Evolutionary conservation across 2,113 vertebrate genomes (phyloP), one percentile per base, ranked within the genome.

Genomic region (Grammomys dolichurus): DNA sequence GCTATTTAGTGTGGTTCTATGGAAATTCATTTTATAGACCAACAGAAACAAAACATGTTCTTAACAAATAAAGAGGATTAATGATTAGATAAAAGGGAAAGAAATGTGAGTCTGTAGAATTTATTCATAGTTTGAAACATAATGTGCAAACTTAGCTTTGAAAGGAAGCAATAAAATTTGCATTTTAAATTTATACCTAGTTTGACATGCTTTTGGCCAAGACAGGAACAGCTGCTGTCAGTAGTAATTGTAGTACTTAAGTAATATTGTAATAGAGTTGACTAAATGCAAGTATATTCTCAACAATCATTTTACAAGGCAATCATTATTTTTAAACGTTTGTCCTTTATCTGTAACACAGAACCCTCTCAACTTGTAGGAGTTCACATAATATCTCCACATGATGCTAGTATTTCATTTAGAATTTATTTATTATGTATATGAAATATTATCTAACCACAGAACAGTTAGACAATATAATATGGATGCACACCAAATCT

Each of bases 141-240:
- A 92, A 95, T 95, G 46, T 89, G 72, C 97, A 98, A 97, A 97
- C 43, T 72, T 97, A 97, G 86, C 63, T 98, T 94, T 94, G 69
- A 98, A 96, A 85, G 5, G 56, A 94, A 97, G 77, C 56, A 89
- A 90, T 84, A 97, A 90, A 94, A 98, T 97, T 97, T 96, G 72
- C 80, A 97, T 98, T 98, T 96, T n/a, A 33, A 96, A 97, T 98
- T 96, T 97, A 75, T 97, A 81, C 72, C 63, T 97, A 46, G 17
- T 91, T 97, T 97, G 77, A 90, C 31, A 96, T 77, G 75, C 93
- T 97, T 87, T 96, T 81, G 96, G 84, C 96, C 89, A 96, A 75
- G 90, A 97, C 93, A 97, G 58, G 75, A 97, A 97, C 97, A 98
- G 98, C 97, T 97, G 95, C 93, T 97, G 40, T 97, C 97, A 98